Evolutionary conservation across 2,888 invertebrate species (phyloP).

Genomic region (Hydroisotoma schaefferi): DNA sequence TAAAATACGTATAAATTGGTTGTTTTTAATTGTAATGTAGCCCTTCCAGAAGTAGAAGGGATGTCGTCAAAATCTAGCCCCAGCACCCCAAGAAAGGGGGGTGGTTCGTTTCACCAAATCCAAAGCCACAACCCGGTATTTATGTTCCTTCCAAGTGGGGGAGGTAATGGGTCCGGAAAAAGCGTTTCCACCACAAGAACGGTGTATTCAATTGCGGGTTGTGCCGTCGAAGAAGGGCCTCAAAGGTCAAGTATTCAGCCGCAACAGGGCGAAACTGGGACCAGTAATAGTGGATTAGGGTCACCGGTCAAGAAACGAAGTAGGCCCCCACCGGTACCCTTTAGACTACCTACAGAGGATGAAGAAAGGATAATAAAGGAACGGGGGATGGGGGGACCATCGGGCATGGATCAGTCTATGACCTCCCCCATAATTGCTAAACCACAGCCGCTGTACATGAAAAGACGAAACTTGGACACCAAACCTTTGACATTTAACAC

Average conservation of each 20-base stretch:
- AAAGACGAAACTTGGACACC: constrained; percentile 18
- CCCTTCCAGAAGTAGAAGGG: no score
- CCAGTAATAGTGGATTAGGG: neutral
- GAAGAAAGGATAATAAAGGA: constrained; percentile 15
- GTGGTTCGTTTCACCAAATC: no score
- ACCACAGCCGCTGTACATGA: constrained; percentile 15
- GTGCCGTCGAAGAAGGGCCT: constrained; percentile 1
- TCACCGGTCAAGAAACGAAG: constrained; percentile 24
- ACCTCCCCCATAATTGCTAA: constrained; percentile 5
- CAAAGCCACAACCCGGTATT: constrained; percentile 1
- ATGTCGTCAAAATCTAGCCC: no score
- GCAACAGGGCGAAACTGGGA: neutral
- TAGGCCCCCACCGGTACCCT: constrained; percentile 18
- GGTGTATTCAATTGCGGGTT: constrained; percentile 16
- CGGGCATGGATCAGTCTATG: neutral
- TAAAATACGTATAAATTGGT: no score
- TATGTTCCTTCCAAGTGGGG: constrained; percentile 18
- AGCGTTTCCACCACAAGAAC: no score
- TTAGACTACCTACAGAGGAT: constrained; percentile 23
- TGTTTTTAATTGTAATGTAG: no score
- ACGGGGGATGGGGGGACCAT: constrained; percentile 11
- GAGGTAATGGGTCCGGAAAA: constrained; percentile 5
- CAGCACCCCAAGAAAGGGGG: no score
- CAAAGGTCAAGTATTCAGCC: neutral
- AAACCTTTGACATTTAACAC: constrained; percentile 12